A percentile compares a stretch with the other conserved stretches of the same genome.
Conservation (phyloP, 2,113 vertebrate species). For the Lophochroa leadbeateri region DNA sequence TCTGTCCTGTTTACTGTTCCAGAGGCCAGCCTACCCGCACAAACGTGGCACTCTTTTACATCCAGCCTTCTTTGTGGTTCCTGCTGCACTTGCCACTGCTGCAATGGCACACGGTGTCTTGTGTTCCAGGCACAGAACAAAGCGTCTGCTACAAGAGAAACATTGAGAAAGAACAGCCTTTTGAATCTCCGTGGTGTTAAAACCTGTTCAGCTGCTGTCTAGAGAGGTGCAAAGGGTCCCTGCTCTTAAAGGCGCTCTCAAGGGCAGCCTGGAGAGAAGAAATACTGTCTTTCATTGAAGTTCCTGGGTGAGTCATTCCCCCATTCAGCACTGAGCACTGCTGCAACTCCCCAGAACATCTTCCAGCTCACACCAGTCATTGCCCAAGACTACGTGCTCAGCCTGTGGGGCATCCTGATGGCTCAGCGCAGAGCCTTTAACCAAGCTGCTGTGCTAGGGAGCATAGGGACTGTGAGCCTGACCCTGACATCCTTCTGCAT, state of each 20-base stretch:
- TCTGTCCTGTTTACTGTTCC: background rate
- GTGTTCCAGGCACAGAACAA: background rate
- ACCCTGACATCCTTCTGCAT: background rate
- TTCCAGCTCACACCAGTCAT: background rate
- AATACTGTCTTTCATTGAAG: background rate
- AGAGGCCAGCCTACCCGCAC: background rate
- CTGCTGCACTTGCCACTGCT: background rate
- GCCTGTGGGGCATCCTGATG: background rate
- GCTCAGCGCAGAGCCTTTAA: accelerated
- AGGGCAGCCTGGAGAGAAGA: background rate
- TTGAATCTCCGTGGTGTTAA: background rate
- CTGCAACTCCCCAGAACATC: background rate
- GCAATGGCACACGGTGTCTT: accelerated
- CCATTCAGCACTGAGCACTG: background rate
- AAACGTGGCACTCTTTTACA: background rate
- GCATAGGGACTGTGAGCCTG: accelerated
- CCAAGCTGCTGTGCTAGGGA: background rate
- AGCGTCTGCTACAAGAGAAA: background rate
- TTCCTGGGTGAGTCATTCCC: slow-evolving; percentile 16
- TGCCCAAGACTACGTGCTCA: background rate
- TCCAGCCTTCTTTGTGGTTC: background rate
- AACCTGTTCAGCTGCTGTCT: background rate
- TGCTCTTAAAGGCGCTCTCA: background rate
- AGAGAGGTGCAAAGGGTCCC: background rate
- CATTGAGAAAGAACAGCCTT: background rate